These are phyloP conservation scores for Gasterosteus nipponicus DNA, from an alignment of 2,113 vertebrate species.

Conservation along the genomic window DNA sequence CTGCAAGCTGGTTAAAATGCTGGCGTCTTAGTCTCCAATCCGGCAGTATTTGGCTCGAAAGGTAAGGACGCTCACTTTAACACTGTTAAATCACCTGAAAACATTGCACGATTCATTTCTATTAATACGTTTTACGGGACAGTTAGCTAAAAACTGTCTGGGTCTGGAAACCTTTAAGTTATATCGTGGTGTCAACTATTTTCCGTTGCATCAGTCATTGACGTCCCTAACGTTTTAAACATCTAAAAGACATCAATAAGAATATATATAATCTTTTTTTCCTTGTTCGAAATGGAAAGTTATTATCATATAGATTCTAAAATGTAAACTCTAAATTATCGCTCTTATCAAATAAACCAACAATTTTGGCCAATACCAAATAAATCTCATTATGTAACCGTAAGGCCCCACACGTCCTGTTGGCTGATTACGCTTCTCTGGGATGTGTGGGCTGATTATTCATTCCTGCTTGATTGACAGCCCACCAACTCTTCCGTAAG, in stretches of 20 bases:
- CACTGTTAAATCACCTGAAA: too few relatives aligned
- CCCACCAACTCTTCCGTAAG: not conserved
- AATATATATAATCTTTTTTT: not conserved
- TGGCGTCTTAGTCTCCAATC: not conserved
- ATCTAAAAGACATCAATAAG: constrained; percentile 5
- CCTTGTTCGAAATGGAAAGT: not conserved
- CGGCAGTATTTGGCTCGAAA: not conserved
- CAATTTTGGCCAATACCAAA: not conserved
- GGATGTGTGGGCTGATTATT: not conserved
- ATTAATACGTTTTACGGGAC: too few relatives aligned
- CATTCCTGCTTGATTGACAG: not conserved
- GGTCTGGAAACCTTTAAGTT: too few relatives aligned
- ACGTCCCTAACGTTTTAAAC: constrained; percentile 11
- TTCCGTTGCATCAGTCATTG: constrained; percentile 27
- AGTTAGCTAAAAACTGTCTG: too few relatives aligned
- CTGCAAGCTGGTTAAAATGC: constrained; percentile 9
- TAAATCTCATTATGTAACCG: not conserved
- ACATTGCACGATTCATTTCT: too few relatives aligned
- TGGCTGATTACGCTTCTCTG: constrained; percentile 1
- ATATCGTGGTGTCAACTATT: constrained; percentile 24
- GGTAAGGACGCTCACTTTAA: too few relatives aligned
- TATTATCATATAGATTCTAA: not conserved
- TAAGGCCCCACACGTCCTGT: not conserved
- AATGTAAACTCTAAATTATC: not conserved
- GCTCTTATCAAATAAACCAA: not conserved